Base-by-base conservation (phyloP, 2,113 vertebrate species). In the Pavo muticus region DNA sequence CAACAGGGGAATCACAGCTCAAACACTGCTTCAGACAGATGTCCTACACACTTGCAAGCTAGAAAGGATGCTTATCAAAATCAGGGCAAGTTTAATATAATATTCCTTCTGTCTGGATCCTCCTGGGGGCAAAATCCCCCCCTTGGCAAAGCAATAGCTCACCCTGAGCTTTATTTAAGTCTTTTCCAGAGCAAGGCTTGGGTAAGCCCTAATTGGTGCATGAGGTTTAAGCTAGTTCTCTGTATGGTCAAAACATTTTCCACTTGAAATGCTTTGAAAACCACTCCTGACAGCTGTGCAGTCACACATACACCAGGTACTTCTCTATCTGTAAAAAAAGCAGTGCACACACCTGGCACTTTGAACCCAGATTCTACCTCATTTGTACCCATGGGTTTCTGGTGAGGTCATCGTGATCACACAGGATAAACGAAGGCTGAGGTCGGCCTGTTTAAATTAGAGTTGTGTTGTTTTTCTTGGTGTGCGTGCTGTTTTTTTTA, bases 331-430 rank as follows among this genome's bases (percentile, higher is more conserved):
- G 65, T 60, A 77, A 73, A 88, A 40, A 45, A 84, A 75, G 63
- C 68, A 84, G 30, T n/a, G 57, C 73, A 40, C n/a, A 3, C 3
- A 32, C 42, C 79, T 44, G 60, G 90, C 82, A 83, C 75, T 37
- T 65, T 71, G 61, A 86, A 52, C 60, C 52, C 91, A 90, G 47
- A 9, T 75, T 42, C 88, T 83, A 39, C 86, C 86, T 93, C 83
- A 45, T 78, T 79, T 73, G 86, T 97, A 88, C 76, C 85, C 88
- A 95, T 4, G 65, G 84, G 87, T 88, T 93, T 83, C 67, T 88
- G 80, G 90, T 95, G 91, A 96, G 86, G 91, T 95, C 93, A 96
- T 88, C 57, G 3, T 17, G 88, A 94, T 86, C 90, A 74, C 83
- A 88, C 2, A 1, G 87, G 83, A 94, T 87, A 93, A 95, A 87